phyloP scores from a whole-genome alignment of 2,113 vertebrate genomes.

The Phoenicopterus ruber region DNA sequence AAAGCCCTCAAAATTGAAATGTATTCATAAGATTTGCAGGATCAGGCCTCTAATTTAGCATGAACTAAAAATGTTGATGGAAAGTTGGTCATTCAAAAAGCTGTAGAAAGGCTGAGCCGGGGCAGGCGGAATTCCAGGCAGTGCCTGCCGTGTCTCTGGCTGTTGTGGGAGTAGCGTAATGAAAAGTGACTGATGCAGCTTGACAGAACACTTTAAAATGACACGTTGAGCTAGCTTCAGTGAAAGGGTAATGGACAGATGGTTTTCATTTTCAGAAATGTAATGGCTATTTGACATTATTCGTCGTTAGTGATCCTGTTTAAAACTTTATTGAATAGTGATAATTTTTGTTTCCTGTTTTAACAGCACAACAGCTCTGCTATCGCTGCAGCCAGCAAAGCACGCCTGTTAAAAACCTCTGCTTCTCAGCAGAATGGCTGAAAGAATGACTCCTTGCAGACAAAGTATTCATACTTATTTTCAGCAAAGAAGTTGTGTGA shows the following conservation, averaged over 20 bases:
- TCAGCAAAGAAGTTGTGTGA: neutral
- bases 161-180: neutral
- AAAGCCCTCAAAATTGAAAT: neutral
- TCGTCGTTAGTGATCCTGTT: neutral
- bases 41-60: neutral
- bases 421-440: neutral
- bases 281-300: neutral
- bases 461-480: neutral
- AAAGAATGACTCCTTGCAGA: neutral
- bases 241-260: constrained; percentile 15
- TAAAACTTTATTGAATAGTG: neutral
- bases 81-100: neutral
- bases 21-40: neutral
- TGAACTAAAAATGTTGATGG: neutral
- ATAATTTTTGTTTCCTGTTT: neutral
- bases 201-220: constrained; percentile 28
- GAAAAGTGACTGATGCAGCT: constrained; percentile 15
- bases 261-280: constrained; percentile 18
- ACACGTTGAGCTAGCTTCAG: neutral
- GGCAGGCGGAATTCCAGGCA: neutral
- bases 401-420: neutral
- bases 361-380: neutral
- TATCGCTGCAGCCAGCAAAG: neutral
- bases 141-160: neutral
- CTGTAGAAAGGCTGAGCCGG: neutral